Evolutionary conservation across 1,140 invertebrate species (phyloP).

Genomic region (Meteorus sp.): DNA sequence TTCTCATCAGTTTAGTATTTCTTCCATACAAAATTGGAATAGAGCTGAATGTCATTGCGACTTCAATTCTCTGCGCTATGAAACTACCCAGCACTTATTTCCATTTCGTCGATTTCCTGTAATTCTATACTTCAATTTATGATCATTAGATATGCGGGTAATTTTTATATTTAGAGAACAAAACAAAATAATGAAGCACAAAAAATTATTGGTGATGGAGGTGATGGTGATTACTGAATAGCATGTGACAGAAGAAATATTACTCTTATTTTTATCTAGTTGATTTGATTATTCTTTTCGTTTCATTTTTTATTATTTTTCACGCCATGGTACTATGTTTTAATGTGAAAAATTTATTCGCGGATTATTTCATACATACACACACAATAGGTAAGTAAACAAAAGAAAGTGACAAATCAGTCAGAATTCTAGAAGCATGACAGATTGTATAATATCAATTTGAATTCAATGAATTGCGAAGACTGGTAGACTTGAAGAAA

Average conservation of each 20-base stretch:
- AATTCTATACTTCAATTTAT: not conserved
- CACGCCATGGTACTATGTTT: constrained; percentile 24
- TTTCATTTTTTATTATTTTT: too few relatives aligned
- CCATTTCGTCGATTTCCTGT: too few relatives aligned
- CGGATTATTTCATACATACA: constrained; percentile 7
- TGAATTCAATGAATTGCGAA: not conserved
- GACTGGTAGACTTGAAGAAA: constrained; percentile 11
- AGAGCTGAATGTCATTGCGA: too few relatives aligned
- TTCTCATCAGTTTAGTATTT: too few relatives aligned
- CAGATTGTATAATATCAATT: constrained; percentile 1
- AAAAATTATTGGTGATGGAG: constrained; percentile 3
- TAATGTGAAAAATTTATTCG: too few relatives aligned
- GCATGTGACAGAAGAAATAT: not conserved
- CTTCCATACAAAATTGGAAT: too few relatives aligned
- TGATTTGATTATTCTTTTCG: too few relatives aligned
- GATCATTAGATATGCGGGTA: not conserved
- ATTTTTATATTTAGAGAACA: not conserved
- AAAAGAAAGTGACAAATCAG: constrained; percentile 10
- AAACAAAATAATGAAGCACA: not conserved
- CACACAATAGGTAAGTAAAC: constrained; percentile 16
- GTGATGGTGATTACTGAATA: constrained; percentile 3
- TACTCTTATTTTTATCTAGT: too few relatives aligned
- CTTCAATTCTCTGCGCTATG: too few relatives aligned
- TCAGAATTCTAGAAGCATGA: too few relatives aligned
- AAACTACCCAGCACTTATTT: too few relatives aligned